Conservation (phyloP, 2,888 invertebrate genomes). For the Phaedon cochleariae region DNA sequence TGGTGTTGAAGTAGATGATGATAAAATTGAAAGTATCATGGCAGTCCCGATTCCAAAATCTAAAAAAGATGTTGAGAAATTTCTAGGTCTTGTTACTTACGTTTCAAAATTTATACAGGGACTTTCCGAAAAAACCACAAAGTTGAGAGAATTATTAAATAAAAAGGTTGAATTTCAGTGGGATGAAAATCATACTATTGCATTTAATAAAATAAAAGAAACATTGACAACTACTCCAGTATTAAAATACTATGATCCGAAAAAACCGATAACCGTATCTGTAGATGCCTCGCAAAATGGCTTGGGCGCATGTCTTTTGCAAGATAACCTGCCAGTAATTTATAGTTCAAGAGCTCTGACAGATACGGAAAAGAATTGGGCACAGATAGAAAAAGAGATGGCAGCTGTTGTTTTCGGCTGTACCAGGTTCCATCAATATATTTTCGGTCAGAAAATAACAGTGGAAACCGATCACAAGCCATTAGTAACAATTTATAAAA, state of each 20-base stretch:
- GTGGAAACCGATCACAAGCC: conserved; percentile 48
- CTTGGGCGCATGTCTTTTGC: conserved; percentile 2
- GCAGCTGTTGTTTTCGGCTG: conserved; percentile 46
- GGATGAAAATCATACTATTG: background rate
- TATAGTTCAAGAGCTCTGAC: conserved; percentile 14
- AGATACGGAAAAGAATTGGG: conserved; percentile 5
- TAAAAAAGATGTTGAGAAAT: conserved; percentile 6
- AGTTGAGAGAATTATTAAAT: conserved; percentile 6
- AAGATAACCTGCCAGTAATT: conserved; percentile 4
- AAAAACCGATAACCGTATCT: conserved; percentile 2
- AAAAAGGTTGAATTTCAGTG: background rate
- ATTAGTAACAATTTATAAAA: conserved; percentile 40
- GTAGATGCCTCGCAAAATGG: conserved; percentile 15
- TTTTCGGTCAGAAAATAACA: conserved; percentile 25
- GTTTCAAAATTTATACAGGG: conserved; percentile 7
- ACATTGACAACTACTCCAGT: conserved; percentile 10
- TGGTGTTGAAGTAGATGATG: conserved; percentile 31
- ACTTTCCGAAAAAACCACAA: conserved; percentile 11
- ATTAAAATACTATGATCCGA: conserved; percentile 4
- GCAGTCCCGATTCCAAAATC: conserved; percentile 1
- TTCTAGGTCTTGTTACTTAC: conserved; percentile 3
- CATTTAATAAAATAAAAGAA: conserved; percentile 7
- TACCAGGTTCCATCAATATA: conserved; percentile 36
- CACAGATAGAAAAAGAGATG: conserved; percentile 14
- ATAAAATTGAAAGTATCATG: conserved; percentile 15